These are phyloP conservation scores for Alces alces DNA, from an alignment of 2,113 vertebrate species.

Conservation along the genomic window DNA sequence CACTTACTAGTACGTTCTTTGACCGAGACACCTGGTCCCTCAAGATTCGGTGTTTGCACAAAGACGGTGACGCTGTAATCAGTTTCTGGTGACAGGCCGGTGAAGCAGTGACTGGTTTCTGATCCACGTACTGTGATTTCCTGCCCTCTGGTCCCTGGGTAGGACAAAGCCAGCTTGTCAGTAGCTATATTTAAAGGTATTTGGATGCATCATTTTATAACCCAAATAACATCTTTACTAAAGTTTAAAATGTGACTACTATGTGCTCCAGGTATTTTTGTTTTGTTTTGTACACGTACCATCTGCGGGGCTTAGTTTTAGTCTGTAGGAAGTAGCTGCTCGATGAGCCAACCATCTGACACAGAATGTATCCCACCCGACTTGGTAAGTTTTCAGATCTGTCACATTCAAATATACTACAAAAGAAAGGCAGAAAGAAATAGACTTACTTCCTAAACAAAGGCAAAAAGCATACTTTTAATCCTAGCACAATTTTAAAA, in stretches of 20 bases:
- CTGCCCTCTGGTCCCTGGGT: slow-evolving; percentile 87
- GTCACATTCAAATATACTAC: slow-evolving; percentile 96
- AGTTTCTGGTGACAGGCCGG: slow-evolving; percentile 89
- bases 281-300: slow-evolving; percentile 76
- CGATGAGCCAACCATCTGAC: slow-evolving; percentile 91
- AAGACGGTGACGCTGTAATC: slow-evolving; percentile 90
- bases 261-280: neutral
- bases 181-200: neutral
- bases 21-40: slow-evolving; percentile 90
- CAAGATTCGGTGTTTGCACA: slow-evolving; percentile 96
- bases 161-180: neutral
- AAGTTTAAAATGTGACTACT: neutral
- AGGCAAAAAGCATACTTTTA: neutral
- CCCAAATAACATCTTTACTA: neutral
- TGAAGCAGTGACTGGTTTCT: slow-evolving; percentile 93
- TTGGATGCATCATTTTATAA: neutral
- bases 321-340: slow-evolving; percentile 93
- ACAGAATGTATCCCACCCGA: slow-evolving; percentile 92
- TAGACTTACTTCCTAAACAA: neutral
- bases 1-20: slow-evolving; percentile 88
- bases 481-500: neutral
- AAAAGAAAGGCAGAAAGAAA: slow-evolving; percentile 41
- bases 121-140: slow-evolving; percentile 94
- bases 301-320: slow-evolving; percentile 90
- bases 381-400: slow-evolving; percentile 88